Evolutionary conservation across 1,140 invertebrate species (phyloP), one percentile per base, ranked within the genome.

Genomic region (Lepidurus apus): DNA sequence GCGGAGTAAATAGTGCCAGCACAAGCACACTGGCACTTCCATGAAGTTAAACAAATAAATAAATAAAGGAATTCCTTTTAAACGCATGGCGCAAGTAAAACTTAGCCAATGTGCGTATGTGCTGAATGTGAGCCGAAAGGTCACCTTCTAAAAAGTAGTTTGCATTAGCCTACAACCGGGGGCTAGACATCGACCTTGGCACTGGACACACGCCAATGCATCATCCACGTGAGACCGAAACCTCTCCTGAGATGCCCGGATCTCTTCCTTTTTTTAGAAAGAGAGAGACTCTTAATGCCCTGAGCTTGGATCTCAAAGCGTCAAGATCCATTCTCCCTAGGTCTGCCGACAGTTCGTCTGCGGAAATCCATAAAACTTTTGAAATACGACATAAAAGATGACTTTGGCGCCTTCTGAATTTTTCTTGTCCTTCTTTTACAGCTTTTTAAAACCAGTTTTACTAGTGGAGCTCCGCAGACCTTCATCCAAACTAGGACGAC

Each of bases 201-300:
- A 65, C 53, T 65, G 53, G 53, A 65, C 53, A 65, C 53, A 65
- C 53, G 53, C 53, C 53, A 65, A 65, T 65, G 53, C 21, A 65
- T 65, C 53, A 65, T 65, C 53, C 13, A 21, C 21, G 17, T 65
- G 17, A 21, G 53, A 65, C 53, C 13, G 10, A 65, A 65, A 65
- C 53, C 53, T 65, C 21, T 65, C 17, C 53, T 65, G 53, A 21
- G 53, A 9, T 65, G 17, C 17, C 53, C 21, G 21, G 53, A 65
- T 65, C 53, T 1, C 21, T 17, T 7, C 45, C 45, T 4, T 34
- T 34, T 34, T 34, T 34, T 34, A 34, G 34, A 34, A 0, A 34
- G 34, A 34, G 34, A 34, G 1, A 34, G 34, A 34, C 26, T 26
- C 26, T 26, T 26, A 26, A 4, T 4, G 34, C 34, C 34, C 34